These are phyloP conservation scores for Zaprionus ghesquierei DNA, from an alignment of 1,140 invertebrate genomes.

Conservation along the genomic window DNA sequence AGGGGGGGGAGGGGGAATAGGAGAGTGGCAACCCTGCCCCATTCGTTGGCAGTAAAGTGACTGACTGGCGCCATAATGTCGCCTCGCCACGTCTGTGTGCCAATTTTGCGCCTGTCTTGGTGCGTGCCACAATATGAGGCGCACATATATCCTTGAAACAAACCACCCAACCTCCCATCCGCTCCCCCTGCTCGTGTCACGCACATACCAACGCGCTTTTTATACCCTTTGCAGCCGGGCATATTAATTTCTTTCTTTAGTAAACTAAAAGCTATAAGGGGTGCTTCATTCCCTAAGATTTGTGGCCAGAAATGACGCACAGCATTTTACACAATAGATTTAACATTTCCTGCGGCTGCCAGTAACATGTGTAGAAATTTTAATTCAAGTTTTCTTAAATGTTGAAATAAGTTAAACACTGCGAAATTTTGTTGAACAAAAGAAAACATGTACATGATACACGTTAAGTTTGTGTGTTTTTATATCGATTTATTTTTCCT, in stretches of 20 bases:
- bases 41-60: conserved; percentile 48
- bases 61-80: conserved; percentile 78
- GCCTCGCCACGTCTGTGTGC: conserved; percentile 38
- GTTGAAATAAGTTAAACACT: conserved; percentile 72
- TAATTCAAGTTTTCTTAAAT: conserved; percentile 72
- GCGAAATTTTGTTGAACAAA: conserved; percentile 32
- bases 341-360: conserved; percentile 59
- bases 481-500: conserved; percentile 23
- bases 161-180: not conserved
- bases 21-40: not conserved
- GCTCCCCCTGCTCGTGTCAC: not conserved
- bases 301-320: too few relatives aligned
- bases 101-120: conserved; percentile 24
- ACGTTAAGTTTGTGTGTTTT: conserved; percentile 28
- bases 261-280: too few relatives aligned
- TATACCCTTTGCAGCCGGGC: not conserved
- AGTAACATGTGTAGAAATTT: conserved; percentile 77
- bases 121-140: conserved; percentile 24
- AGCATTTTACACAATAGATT: conserved; percentile 77
- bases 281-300: not conserved
- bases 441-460: conserved; percentile 1
- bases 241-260: not conserved
- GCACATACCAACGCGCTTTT: not conserved
- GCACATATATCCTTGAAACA: conserved; percentile 39
- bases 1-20: not conserved